These are phyloP conservation scores for Mactra quadrangularis DNA, from an alignment of 1,140 invertebrate species.

Conservation along the genomic window DNA sequence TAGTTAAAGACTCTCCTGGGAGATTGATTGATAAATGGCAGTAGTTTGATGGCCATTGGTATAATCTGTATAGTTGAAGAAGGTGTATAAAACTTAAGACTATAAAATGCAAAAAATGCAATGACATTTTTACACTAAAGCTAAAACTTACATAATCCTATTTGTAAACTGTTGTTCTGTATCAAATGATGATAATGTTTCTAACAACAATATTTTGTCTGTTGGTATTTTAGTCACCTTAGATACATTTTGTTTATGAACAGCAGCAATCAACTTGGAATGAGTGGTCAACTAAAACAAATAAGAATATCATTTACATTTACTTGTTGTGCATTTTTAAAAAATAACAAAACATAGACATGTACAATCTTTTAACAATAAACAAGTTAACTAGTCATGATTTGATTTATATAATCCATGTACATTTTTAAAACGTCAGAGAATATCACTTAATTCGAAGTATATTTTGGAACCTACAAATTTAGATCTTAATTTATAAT, in stretches of 20 bases:
- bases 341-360: too few relatives aligned
- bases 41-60: background rate
- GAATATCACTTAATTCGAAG: too few relatives aligned
- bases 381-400: too few relatives aligned
- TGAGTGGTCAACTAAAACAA: constrained; percentile 33
- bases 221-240: background rate
- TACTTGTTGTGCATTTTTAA: too few relatives aligned
- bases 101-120: background rate
- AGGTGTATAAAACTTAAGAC: background rate
- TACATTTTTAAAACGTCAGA: too few relatives aligned
- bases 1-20: too few relatives aligned
- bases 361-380: too few relatives aligned
- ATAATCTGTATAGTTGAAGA: background rate
- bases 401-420: too few relatives aligned
- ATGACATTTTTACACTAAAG: background rate
- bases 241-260: constrained; percentile 17
- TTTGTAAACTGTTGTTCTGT: constrained; percentile 49
- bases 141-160: constrained; percentile 39
- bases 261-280: constrained; percentile 21
- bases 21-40: background rate
- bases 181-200: constrained; percentile 37
- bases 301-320: too few relatives aligned
- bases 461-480: too few relatives aligned
- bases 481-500: too few relatives aligned
- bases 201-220: constrained; percentile 16